Evolutionary conservation across 2,797 vertebrate species (phyloP).

Genomic region (Merluccius polli): DNA sequence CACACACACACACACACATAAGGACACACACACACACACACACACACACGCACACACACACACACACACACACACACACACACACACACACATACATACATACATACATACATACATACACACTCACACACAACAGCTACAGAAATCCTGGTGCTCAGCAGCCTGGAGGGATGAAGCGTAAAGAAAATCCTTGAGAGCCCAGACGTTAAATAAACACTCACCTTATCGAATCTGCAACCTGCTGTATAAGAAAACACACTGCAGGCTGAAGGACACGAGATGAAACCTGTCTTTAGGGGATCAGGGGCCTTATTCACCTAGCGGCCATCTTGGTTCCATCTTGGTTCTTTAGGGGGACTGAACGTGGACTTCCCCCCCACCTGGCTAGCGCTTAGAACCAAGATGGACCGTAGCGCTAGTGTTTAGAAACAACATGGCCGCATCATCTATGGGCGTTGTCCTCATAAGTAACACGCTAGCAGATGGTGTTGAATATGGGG

Average conservation of each 20-base stretch:
- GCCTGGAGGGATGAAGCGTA: slow-evolving; percentile 21
- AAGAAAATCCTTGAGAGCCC: slow-evolving; percentile 34
- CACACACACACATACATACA: too few relatives aligned
- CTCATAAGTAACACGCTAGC: too few relatives aligned
- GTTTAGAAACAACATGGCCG: too few relatives aligned
- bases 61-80: neutral
- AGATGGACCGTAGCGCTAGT: too few relatives aligned
- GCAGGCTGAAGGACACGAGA: neutral
- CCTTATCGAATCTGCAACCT: slow-evolving; percentile 31
- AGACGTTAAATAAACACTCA: slow-evolving; percentile 52
- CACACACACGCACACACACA: neutral
- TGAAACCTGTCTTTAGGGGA: too few relatives aligned
- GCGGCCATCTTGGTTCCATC: neutral
- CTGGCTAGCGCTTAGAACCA: too few relatives aligned
- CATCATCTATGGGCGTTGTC: too few relatives aligned
- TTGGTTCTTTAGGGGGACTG: too few relatives aligned
- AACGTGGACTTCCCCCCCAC: too few relatives aligned
- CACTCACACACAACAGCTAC: neutral
- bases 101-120: too few relatives aligned
- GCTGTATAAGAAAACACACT: slow-evolving; percentile 13
- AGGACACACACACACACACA: too few relatives aligned
- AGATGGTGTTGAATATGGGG: too few relatives aligned
- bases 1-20: neutral
- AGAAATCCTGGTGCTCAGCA: slow-evolving; percentile 5
- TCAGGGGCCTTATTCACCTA: neutral